Evolutionary conservation across 2,113 vertebrate species (phyloP).

Genomic region (Euleptes europaea): DNA sequence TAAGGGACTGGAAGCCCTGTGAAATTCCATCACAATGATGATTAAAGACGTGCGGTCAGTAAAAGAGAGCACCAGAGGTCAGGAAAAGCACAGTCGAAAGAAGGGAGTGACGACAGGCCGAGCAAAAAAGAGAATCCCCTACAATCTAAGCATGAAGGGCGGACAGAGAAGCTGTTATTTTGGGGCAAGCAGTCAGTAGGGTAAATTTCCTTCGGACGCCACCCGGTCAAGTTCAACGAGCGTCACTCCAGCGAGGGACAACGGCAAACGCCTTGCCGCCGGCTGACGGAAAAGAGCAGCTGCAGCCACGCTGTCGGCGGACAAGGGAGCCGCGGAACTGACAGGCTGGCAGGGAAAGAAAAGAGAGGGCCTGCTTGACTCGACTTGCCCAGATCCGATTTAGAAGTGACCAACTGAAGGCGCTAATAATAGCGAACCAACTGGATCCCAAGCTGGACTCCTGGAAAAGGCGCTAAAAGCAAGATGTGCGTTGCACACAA

Average conservation of each 20-base stretch:
- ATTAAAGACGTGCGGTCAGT: background rate
- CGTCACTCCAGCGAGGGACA: conserved; percentile 39
- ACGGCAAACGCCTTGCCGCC: conserved; percentile 53
- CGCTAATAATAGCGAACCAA: conserved; percentile 79
- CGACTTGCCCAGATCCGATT: conserved; percentile 76
- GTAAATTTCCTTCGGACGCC: conserved; percentile 52
- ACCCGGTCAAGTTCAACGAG: conserved; percentile 49
- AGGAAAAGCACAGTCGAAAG: background rate
- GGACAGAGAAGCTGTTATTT: background rate
- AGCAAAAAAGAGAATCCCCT: conserved; percentile 20
- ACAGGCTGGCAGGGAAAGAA: conserved; percentile 38
- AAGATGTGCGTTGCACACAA: conserved; percentile 10
- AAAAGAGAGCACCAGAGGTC: background rate
- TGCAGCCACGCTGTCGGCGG: conserved; percentile 62
- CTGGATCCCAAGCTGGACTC: conserved; percentile 59
- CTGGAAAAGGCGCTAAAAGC: background rate
- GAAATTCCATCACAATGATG: background rate
- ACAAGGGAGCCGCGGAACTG: conserved; percentile 65
- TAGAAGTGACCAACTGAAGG: conserved; percentile 83
- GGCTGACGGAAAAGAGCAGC: conserved; percentile 79
- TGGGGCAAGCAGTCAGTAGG: conserved; percentile 32
- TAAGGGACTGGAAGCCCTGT: background rate
- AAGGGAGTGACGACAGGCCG: background rate
- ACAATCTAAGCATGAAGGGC: background rate
- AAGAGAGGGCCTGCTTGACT: conserved; percentile 48